Conservation (phyloP, 2,888 invertebrate species). For the Drosophila picticornis region DNA sequence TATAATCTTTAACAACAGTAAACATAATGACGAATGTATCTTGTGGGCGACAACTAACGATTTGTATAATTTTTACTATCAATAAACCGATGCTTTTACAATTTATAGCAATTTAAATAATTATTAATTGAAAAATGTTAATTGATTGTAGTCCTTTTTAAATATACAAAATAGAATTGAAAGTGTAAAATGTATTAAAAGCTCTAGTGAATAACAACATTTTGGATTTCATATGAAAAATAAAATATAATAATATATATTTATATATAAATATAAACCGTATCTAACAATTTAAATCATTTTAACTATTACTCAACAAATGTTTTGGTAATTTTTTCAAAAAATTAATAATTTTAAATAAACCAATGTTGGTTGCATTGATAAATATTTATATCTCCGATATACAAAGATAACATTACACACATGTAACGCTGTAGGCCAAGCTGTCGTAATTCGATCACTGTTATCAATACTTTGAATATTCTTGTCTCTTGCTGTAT, state of each 20-base stretch:
- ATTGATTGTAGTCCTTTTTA: neutral
- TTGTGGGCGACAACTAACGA: neutral
- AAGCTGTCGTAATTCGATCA: constrained; percentile 51
- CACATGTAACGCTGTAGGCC: neutral
- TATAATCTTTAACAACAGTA: neutral
- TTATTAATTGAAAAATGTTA: too few species aligned
- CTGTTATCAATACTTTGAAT: constrained; percentile 39
- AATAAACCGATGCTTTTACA: neutral
- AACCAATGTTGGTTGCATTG: neutral
- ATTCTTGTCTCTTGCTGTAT: neutral
- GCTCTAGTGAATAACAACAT: neutral
- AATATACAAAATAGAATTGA: neutral
- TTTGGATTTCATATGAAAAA: neutral
- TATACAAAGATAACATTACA: neutral
- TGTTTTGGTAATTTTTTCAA: neutral
- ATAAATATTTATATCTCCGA: neutral
- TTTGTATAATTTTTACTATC: neutral
- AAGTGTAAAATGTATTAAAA: neutral
- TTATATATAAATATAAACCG: neutral
- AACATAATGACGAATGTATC: neutral
- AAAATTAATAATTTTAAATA: neutral
- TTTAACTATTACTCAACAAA: neutral
- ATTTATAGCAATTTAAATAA: neutral
- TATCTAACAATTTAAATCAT: too few species aligned
- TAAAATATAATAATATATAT: too few species aligned